Conservation (phyloP, 2,113 vertebrate genomes). For the Eulacestoma nigropectus region DNA sequence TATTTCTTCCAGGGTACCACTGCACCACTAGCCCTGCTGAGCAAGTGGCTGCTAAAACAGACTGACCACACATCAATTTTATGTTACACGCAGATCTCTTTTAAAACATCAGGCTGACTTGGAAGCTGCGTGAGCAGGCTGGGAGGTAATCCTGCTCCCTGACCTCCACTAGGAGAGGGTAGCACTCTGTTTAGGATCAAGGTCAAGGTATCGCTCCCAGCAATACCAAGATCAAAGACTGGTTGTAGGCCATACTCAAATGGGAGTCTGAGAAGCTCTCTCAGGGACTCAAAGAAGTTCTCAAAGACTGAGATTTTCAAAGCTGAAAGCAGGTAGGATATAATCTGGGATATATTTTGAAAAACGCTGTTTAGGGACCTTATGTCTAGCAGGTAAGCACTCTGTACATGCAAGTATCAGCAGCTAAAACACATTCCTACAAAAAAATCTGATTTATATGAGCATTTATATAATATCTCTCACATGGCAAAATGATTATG, state of each 20-base stretch:
- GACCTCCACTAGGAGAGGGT: not conserved
- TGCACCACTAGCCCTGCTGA: not conserved
- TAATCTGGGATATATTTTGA: not conserved
- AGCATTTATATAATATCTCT: not conserved
- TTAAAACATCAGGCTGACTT: not conserved
- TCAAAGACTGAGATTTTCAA: not conserved
- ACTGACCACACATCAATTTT: not conserved
- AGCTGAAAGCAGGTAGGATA: not conserved
- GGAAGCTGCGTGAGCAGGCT: not conserved
- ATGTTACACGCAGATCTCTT: not conserved
- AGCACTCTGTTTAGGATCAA: not conserved
- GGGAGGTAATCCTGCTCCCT: not conserved
- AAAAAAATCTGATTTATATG: not conserved
- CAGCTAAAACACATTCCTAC: not conserved
- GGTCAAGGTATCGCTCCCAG: not conserved
- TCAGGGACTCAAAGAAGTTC: not conserved
- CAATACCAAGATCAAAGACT: not conserved
- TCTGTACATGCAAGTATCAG: not conserved
- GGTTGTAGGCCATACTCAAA: not conserved
- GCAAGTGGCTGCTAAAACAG: not conserved
- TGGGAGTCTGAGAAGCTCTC: not conserved
- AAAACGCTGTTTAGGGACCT: not conserved
- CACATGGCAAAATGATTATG: not conserved
- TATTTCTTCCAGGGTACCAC: not conserved
- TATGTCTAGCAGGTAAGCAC: not conserved